Base-by-base conservation (phyloP, 2,797 vertebrate species). In the Cossypha heuglini region DNA sequence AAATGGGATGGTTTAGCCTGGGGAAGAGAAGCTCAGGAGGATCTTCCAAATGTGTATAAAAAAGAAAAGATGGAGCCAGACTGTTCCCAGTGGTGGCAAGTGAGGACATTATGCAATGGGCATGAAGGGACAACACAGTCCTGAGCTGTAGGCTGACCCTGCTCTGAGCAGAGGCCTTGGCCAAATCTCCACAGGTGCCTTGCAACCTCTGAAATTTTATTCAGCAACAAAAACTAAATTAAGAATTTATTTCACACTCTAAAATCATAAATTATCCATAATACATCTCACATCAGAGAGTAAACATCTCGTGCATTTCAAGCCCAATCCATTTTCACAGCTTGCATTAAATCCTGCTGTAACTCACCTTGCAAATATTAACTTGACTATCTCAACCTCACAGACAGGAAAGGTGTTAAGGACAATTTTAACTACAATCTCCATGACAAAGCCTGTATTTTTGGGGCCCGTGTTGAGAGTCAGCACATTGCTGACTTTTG, bases 321-420 rank as follows among this genome's bases (percentile, higher is more conserved):
- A 85, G 64, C 49, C 82, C 49, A 86, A 86, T 58, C 71, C 61
- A 16, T 74, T 94, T 92, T 83, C 90, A 81, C 83, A 91, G 88
- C 24, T 59, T 20, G 8, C 10, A 72, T 72, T 64, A 95, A 96
- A 92, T 51, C 71, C 72, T 42, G 11, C 52, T 15, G 12, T 5
- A 55, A 33, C 90, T 82, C 76, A 72, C 58, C 86, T 67, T 59
- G 74, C 58, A 86, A 43, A 64, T 67, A 88, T 25, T 83, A 73
- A 86, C 74, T 58, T 37, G 52, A 52, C 58, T 93, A 85, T 80
- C 84, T 87, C 72, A 37, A 46, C 37, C 93, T 75, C 72, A 37
- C 84, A 93, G 86, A 76, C 68, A 80, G 31, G 17, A 40, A 45
- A n/a, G 40, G 20, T n/a, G 24, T 35, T 28, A 69, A 26, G 3